These are phyloP conservation scores for Furnarius figulus DNA, from an alignment of 2,113 vertebrate genomes.

Conservation along the genomic window DNA sequence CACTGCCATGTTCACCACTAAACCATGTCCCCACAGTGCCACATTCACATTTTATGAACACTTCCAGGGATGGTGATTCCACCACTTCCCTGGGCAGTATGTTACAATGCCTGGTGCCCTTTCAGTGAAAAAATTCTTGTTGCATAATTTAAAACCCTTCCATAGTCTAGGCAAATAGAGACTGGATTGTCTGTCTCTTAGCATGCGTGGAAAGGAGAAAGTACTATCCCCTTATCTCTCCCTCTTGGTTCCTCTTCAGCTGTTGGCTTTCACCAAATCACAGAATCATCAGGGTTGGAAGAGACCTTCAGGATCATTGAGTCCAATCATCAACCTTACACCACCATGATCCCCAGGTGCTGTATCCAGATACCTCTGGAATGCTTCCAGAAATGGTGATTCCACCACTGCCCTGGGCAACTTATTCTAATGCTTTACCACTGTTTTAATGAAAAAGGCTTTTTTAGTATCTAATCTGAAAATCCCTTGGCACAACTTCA, in stretches of 20 bases:
- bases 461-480: neutral
- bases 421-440: neutral
- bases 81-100: neutral
- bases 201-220: neutral
- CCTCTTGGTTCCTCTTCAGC: neutral
- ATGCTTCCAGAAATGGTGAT: neutral
- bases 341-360: neutral
- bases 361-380: neutral
- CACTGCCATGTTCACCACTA: neutral
- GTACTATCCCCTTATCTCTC: neutral
- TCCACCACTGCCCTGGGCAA: neutral
- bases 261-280: neutral
- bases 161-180: neutral
- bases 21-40: neutral
- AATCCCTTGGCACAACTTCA: neutral
- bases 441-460: neutral
- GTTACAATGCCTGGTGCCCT: rapidly evolving
- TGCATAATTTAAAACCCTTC: neutral
- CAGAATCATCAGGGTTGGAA: neutral
- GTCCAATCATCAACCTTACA: neutral
- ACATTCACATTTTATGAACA: neutral
- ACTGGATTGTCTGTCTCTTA: neutral
- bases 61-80: neutral
- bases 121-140: neutral
- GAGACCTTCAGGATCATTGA: neutral